A percentile compares a stretch with the other conserved stretches of the same genome.
Evolutionary conservation across 2,888 invertebrate genomes (phyloP).

Genomic region (Galeopsomyia nigrocyanea): DNA sequence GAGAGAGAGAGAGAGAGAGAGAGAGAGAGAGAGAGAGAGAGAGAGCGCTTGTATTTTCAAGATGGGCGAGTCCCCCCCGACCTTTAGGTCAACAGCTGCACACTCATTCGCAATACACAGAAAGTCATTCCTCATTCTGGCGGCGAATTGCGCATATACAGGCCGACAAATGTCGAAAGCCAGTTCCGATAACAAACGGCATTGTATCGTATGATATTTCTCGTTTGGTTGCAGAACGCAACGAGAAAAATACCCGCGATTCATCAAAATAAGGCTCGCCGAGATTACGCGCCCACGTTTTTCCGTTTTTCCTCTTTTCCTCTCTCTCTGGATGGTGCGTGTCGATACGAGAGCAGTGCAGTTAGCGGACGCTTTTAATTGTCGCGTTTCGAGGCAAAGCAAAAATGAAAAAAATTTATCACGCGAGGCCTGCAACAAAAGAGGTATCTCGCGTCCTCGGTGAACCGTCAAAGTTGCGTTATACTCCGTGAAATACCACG

Average conservation of each 20-base stretch:
- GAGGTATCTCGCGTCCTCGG: too few species aligned
- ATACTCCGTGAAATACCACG: too few species aligned
- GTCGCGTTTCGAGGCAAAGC: too few species aligned
- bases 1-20: conserved; percentile 11
- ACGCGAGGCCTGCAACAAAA: too few species aligned
- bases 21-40: neutral
- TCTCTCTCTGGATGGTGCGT: too few species aligned
- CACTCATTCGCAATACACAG: conserved; percentile 4
- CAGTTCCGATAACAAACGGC: conserved; percentile 16
- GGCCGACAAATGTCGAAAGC: conserved; percentile 12
- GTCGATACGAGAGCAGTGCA: too few species aligned
- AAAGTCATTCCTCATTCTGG: neutral
- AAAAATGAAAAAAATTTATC: too few species aligned
- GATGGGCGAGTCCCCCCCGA: neutral
- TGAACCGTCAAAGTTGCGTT: too few species aligned
- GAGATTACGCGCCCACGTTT: neutral
- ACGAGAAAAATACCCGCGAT: neutral
- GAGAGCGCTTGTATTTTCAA: neutral
- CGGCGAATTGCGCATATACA: neutral
- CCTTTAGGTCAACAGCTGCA: conserved; percentile 33
- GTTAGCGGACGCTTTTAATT: too few species aligned
- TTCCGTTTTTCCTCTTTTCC: neutral
- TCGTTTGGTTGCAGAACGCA: neutral
- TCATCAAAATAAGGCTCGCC: conserved; percentile 11
- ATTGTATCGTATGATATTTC: neutral